Percentiles rank a stretch among this genome's conserved stretches.
Conservation (phyloP, 2,797 vertebrate genomes). For the Karalla daura region DNA sequence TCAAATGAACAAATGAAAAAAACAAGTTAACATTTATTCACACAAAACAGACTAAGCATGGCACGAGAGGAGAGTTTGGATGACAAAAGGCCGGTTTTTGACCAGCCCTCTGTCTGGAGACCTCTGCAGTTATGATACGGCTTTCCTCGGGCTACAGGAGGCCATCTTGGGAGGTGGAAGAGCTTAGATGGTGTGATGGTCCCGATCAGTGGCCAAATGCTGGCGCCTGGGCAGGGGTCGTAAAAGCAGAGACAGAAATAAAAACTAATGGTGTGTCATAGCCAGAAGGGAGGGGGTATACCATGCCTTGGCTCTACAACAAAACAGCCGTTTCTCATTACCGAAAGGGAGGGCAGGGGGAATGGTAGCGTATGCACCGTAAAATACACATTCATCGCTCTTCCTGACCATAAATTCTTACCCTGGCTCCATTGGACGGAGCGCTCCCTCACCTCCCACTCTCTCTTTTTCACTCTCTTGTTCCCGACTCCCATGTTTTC, state of each 20-base stretch:
- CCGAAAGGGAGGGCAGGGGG: conserved; percentile 79
- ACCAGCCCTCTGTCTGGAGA: neutral
- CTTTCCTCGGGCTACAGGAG: conserved; percentile 46
- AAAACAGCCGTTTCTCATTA: conserved; percentile 88
- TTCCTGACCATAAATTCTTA: conserved; percentile 84
- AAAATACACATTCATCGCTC: conserved; percentile 85
- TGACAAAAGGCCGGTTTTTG: neutral
- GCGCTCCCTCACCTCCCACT: conserved; percentile 74
- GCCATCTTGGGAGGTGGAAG: conserved; percentile 66
- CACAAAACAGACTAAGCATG: neutral
- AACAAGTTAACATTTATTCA: neutral
- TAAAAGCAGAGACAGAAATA: conserved; percentile 85
- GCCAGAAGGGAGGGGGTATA: conserved; percentile 79
- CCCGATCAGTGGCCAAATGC: conserved; percentile 68
- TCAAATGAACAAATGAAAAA: neutral
- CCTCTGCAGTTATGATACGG: conserved; percentile 19
- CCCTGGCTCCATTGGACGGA: conserved; percentile 71
- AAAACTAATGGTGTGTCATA: conserved; percentile 87
- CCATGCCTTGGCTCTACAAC: conserved; percentile 70
- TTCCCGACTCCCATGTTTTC: conserved; percentile 57
- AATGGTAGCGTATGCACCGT: conserved; percentile 80
- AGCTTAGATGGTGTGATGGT: conserved; percentile 61
- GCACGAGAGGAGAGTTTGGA: neutral
- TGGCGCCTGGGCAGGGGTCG: conserved; percentile 72
- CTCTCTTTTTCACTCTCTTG: conserved; percentile 51